Percentiles rank a stretch among this genome's conserved stretches.
Conservation (phyloP, 2,113 vertebrate genomes). For the Xyliphius kryptos region DNA sequence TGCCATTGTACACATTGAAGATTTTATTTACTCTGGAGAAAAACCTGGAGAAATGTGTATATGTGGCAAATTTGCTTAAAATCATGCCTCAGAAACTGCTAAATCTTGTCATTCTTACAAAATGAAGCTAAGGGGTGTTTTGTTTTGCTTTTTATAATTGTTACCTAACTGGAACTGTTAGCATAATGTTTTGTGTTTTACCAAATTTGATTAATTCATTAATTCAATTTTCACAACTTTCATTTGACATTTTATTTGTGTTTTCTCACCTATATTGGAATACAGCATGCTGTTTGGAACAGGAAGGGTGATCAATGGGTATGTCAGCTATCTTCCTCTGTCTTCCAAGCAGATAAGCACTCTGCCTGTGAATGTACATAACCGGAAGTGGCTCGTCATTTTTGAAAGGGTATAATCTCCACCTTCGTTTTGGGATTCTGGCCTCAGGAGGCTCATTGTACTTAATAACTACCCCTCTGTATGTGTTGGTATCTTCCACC, state of each 20-base stretch:
- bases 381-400: conserved; percentile 92
- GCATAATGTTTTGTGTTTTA: no score
- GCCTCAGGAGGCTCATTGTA: conserved; percentile 94
- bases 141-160: no score
- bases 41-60: no score
- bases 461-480: conserved; percentile 92
- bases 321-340: conserved; percentile 92
- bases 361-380: conserved; percentile 97
- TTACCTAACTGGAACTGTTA: no score
- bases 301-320: conserved; percentile 94
- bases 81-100: no score
- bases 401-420: conserved; percentile 96
- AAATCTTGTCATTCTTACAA: no score
- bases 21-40: no score
- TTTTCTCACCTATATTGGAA: conserved; percentile 99
- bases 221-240: no score
- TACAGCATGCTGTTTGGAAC: conserved; percentile 96
- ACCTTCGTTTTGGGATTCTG: conserved; percentile 88
- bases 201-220: no score
- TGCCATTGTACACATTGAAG: no score
- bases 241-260: no score
- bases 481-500: conserved; percentile 93
- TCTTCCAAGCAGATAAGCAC: conserved; percentile 89
- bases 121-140: conserved; percentile 9
- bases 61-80: no score